Conservation (phyloP, 2,113 vertebrate species). For the Lepus americanus region DNA sequence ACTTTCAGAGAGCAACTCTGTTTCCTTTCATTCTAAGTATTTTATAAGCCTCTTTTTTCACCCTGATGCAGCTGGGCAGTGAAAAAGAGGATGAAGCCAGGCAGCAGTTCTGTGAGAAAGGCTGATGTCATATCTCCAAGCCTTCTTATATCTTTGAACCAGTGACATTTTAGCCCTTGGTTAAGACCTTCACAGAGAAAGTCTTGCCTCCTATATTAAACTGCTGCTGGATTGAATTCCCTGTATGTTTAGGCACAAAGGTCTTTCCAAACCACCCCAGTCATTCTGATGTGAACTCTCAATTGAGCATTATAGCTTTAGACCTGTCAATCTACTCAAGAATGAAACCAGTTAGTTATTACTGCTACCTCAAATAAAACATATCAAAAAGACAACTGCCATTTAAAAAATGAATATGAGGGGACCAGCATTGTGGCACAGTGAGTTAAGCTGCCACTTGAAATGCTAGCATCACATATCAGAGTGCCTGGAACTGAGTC, state of each 20-base stretch:
- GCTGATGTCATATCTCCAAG: background rate
- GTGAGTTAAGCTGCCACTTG: too few relatives aligned
- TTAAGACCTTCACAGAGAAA: background rate
- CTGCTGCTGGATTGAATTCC: background rate
- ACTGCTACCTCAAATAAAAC: constrained; percentile 9
- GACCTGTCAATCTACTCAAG: background rate
- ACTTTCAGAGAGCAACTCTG: background rate
- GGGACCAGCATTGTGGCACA: too few relatives aligned
- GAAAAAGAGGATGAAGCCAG: background rate
- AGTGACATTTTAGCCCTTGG: background rate
- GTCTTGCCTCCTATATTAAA: background rate
- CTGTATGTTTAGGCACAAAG: background rate
- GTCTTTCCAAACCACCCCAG: background rate
- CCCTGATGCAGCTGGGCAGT: background rate
- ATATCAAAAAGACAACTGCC: background rate
- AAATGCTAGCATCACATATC: too few relatives aligned
- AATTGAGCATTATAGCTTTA: background rate
- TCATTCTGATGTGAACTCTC: background rate
- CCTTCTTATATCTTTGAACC: background rate
- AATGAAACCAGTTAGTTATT: background rate
- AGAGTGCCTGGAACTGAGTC: too few relatives aligned
- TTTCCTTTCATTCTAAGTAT: background rate
- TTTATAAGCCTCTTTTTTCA: constrained; percentile 27
- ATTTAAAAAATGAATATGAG: too few relatives aligned
- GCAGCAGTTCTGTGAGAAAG: background rate